Conservation (phyloP, 2,113 vertebrate genomes). For the Nanger granti region DNA sequence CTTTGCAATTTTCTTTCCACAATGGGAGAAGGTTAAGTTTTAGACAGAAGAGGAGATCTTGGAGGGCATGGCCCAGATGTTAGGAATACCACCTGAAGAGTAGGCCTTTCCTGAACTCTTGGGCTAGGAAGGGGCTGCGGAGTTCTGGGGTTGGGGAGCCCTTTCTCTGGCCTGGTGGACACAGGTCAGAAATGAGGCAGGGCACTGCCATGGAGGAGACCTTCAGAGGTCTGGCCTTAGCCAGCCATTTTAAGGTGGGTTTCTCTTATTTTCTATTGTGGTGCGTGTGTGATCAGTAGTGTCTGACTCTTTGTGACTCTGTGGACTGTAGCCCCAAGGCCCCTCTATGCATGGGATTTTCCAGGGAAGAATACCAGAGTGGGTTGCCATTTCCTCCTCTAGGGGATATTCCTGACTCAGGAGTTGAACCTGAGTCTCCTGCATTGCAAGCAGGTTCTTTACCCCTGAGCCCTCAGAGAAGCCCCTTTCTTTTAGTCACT, state of each 20-base stretch:
- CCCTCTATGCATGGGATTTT: not conserved
- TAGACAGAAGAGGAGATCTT: not conserved
- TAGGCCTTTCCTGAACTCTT: not conserved
- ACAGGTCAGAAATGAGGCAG: not conserved
- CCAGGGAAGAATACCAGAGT: not conserved
- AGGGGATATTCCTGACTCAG: not conserved
- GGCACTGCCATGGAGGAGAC: not conserved
- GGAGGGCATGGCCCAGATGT: not conserved
- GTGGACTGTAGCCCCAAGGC: not conserved
- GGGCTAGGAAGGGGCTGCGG: not conserved
- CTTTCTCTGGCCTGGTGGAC: not conserved
- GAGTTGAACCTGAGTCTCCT: not conserved
- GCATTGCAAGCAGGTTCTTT: not conserved
- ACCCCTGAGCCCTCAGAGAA: not conserved
- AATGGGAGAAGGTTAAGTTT: not conserved
- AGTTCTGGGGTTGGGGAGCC: not conserved
- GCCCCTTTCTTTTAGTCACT: not conserved
- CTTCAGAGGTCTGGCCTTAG: not conserved
- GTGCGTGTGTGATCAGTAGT: accelerated
- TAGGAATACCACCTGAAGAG: not conserved
- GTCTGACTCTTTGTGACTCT: not conserved
- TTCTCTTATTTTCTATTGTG: not conserved
- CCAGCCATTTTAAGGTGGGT: not conserved
- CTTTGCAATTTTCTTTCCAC: not conserved
- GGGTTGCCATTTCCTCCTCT: not conserved